Conservation (phyloP, 1,140 invertebrate species). For the Sminthurinus signatus region DNA sequence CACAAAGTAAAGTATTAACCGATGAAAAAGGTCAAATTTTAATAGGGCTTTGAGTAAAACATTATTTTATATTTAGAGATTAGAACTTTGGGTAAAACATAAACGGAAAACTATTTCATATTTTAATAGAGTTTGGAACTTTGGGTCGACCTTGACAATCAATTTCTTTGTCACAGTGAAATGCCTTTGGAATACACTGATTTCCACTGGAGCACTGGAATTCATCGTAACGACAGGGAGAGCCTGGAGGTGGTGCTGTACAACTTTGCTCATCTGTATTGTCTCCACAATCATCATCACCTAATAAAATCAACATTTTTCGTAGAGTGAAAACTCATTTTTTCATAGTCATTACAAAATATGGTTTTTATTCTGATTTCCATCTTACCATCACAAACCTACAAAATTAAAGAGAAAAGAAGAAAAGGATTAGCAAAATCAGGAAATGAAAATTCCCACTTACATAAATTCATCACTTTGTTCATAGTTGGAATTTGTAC, state of each 20-base stretch:
- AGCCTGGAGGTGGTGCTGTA: slow-evolving; percentile 51
- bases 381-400: too few relatives aligned
- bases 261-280: slow-evolving; percentile 64
- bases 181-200: slow-evolving; percentile 88
- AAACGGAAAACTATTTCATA: not conserved
- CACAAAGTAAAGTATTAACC: not conserved
- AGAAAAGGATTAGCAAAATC: too few relatives aligned
- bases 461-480: too few relatives aligned
- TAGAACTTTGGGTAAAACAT: too few relatives aligned
- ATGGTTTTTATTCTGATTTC: too few relatives aligned
- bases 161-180: slow-evolving; percentile 82
- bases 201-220: slow-evolving; percentile 67
- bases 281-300: slow-evolving; percentile 72
- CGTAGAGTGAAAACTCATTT: too few relatives aligned
- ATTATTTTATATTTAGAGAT: too few relatives aligned
- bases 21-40: too few relatives aligned
- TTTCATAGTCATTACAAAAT: too few relatives aligned
- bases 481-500: not conserved
- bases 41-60: too few relatives aligned
- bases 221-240: slow-evolving; percentile 69
- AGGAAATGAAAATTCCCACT: too few relatives aligned
- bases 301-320: slow-evolving; percentile 10
- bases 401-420: too few relatives aligned
- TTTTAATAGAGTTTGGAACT: not conserved
- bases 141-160: slow-evolving; percentile 67